phyloP scores from a whole-genome alignment of 2,888 invertebrate species.

The Acronicta psi region DNA sequence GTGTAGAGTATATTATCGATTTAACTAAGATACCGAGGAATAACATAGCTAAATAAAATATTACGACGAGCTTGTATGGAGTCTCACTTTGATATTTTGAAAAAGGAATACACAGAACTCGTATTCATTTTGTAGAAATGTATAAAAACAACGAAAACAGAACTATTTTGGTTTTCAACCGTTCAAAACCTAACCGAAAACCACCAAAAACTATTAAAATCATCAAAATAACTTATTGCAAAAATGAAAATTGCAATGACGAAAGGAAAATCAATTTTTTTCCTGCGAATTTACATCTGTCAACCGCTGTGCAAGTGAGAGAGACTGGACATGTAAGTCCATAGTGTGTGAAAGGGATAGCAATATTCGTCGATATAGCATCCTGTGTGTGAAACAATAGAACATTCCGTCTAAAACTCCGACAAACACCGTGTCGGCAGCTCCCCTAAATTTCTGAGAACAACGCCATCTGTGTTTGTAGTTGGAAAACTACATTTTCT shows the following conservation, averaged over 20 bases:
- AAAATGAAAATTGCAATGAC: conserved; percentile 43
- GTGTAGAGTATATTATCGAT: conserved; percentile 60
- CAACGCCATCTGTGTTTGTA: conserved; percentile 65
- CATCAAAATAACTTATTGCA: conserved; percentile 30
- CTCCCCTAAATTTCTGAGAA: conserved; percentile 32
- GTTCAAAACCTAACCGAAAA: conserved; percentile 14
- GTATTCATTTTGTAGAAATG: conserved; percentile 57
- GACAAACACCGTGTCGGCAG: conserved; percentile 55
- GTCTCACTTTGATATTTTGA: conserved; percentile 62
- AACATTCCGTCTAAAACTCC: conserved; percentile 43
- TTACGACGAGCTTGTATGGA: conserved; percentile 64
- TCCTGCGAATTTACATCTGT: conserved; percentile 60
- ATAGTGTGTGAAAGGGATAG: conserved; percentile 50
- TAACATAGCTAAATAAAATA: conserved; percentile 79
- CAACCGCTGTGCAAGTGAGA: conserved; percentile 57
- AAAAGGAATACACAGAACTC: conserved; percentile 52
- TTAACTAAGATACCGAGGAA: conserved; percentile 61
- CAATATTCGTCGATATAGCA: conserved; percentile 61
- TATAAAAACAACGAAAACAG: not conserved
- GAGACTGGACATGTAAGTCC: conserved; percentile 43
- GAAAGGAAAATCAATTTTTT: conserved; percentile 57
- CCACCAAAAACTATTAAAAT: not conserved
- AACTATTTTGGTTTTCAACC: conserved; percentile 11
- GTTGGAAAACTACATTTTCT: conserved; percentile 55
- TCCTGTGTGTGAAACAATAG: conserved; percentile 64